Conservation (phyloP, 2,113 vertebrate species). For the Eulemur macaco region DNA sequence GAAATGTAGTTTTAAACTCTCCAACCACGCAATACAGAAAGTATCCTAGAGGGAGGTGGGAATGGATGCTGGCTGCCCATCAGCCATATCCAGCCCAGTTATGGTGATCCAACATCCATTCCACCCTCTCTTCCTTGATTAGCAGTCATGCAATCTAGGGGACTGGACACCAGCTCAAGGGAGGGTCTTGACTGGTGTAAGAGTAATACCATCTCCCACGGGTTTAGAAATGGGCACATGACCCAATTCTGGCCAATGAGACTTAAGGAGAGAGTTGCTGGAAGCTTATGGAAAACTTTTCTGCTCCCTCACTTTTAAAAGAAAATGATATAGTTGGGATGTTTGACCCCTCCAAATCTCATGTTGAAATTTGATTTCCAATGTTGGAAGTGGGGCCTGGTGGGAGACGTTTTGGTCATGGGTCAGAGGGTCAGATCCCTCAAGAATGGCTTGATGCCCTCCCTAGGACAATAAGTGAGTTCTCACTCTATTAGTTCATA, state of each 20-base stretch:
- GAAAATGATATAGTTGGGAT: not conserved
- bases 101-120: not conserved
- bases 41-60: not conserved
- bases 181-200: not conserved
- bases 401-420: no score
- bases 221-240: not conserved
- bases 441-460: no score
- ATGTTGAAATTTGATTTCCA: no score
- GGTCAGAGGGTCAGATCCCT: no score
- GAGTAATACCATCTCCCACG: not conserved
- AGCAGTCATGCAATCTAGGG: not conserved
- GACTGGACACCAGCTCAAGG: not conserved
- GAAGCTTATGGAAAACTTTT: not conserved
- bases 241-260: not conserved
- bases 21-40: not conserved
- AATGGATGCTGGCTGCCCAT: not conserved
- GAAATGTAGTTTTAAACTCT: not conserved
- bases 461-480: no score
- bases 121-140: not conserved
- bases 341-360: no score
- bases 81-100: not conserved
- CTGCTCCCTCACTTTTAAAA: not conserved
- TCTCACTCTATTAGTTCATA: no score
- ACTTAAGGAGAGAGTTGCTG: not conserved
- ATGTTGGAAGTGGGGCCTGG: no score